These are phyloP conservation scores for Leucoraja erinaceus DNA, from an alignment of 2,113 vertebrate species.

Conservation along the genomic window DNA sequence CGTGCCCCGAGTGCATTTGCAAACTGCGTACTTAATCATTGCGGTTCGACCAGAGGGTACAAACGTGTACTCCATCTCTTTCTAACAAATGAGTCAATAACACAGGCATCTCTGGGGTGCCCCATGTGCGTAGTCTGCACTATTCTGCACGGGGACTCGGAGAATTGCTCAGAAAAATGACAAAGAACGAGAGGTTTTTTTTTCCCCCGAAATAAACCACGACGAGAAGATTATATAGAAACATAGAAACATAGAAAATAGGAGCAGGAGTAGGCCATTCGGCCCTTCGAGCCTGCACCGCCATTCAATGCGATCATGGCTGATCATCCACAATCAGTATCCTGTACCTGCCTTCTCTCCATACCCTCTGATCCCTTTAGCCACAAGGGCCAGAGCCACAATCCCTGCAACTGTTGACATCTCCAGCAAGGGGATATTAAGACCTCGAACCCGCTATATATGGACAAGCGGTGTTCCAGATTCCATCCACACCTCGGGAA, in stretches of 20 bases:
- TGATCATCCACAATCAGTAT: no score
- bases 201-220: neutral
- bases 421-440: neutral
- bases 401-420: neutral
- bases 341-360: no score
- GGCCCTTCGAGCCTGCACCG: no score
- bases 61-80: neutral
- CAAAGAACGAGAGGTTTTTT: neutral
- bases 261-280: no score
- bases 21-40: neutral
- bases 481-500: no score
- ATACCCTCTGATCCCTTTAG: no score
- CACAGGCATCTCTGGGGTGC: neutral
- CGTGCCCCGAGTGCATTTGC: neutral
- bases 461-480: no score
- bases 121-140: neutral
- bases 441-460: neutral
- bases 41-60: neutral
- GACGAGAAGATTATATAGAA: no score
- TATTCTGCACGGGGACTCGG: neutral
- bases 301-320: no score
- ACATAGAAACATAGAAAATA: no score
- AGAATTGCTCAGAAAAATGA: neutral
- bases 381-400: no score
- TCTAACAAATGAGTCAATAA: slow-evolving; percentile 22